A percentile compares a stretch with the other conserved stretches of the same genome.
Evolutionary conservation across 2,113 vertebrate species (phyloP).

Genomic region (Daubentonia madagascariensis): DNA sequence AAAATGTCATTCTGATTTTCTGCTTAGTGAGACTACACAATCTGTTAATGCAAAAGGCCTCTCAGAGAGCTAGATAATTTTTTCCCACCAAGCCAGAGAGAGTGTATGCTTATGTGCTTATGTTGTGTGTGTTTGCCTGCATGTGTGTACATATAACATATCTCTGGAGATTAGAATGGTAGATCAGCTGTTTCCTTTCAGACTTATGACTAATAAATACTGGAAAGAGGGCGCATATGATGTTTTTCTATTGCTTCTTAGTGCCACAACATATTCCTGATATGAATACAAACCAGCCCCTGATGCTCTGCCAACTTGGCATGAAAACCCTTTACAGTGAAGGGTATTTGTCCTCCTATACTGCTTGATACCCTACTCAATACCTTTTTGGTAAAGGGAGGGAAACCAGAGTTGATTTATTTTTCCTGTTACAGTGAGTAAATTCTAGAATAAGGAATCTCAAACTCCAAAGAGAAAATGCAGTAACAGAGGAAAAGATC

Average conservation of each 20-base stretch:
- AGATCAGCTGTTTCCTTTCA: conserved; percentile 20
- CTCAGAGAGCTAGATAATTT: conserved; percentile 11
- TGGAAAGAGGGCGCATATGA: conserved; percentile 26
- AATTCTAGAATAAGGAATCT: conserved; percentile 15
- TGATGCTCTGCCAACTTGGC: not conserved
- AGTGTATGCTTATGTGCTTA: not conserved
- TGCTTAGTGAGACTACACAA: conserved; percentile 58
- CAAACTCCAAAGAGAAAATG: not conserved
- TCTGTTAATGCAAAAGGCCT: conserved; percentile 9
- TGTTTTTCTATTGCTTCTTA: conserved; percentile 16
- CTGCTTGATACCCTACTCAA: not conserved
- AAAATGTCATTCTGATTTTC: conserved; percentile 73
- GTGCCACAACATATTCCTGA: not conserved
- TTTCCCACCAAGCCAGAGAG: not conserved
- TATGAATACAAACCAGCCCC: not conserved
- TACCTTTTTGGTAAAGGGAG: not conserved
- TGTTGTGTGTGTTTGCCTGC: not conserved
- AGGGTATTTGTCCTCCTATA: not conserved
- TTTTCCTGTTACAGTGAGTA: not conserved
- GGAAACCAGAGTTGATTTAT: not conserved
- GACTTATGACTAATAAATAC: conserved; percentile 58
- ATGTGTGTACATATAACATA: not conserved
- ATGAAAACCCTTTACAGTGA: conserved; percentile 36
- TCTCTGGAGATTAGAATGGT: not conserved
- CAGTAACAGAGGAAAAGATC: not conserved